Evolutionary conservation across 92 coral and sea anemone species (phyloP).

Genomic region (Paragorgia papillata): DNA sequence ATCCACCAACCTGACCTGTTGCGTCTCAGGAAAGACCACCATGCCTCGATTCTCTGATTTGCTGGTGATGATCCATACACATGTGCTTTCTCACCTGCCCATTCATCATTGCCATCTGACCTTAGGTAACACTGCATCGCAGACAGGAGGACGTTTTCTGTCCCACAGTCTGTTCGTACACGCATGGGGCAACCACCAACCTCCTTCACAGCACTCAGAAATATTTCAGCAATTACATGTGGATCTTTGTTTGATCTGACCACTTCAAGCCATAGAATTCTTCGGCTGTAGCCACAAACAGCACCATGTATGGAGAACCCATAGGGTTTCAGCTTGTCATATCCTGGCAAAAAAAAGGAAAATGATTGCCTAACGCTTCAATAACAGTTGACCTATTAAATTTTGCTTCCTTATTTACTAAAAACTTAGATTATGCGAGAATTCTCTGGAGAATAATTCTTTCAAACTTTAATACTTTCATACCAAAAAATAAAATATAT

Average conservation of each 20-base stretch:
- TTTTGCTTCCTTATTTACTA: too few relatives aligned
- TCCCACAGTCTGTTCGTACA: constrained; percentile 64
- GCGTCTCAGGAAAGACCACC: constrained; percentile 17
- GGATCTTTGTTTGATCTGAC: constrained; percentile 61
- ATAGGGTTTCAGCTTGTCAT: constrained; percentile 62
- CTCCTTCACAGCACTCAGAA: constrained; percentile 48
- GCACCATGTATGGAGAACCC: constrained; percentile 63
- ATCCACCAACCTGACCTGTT: constrained; percentile 13
- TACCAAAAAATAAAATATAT: too few relatives aligned
- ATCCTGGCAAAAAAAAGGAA: constrained; percentile 44
- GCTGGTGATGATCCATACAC: constrained; percentile 7
- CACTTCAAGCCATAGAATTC: constrained; percentile 59
- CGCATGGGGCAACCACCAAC: constrained; percentile 60
- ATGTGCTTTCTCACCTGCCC: constrained; percentile 10
- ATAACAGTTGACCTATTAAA: too few relatives aligned
- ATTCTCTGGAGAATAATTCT: too few relatives aligned
- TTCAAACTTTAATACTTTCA: too few relatives aligned
- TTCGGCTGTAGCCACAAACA: constrained; percentile 59
- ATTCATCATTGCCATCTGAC: constrained; percentile 4
- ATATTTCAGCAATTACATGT: constrained; percentile 53
- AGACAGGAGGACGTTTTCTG: constrained; percentile 68
- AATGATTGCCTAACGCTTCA: too few relatives aligned
- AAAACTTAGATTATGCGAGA: too few relatives aligned
- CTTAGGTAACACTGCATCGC: constrained; percentile 56
- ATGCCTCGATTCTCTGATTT: constrained; percentile 11